phyloP scores from a whole-genome alignment of 2,888 invertebrate species.

The Lepetodrilus schrolli region DNA sequence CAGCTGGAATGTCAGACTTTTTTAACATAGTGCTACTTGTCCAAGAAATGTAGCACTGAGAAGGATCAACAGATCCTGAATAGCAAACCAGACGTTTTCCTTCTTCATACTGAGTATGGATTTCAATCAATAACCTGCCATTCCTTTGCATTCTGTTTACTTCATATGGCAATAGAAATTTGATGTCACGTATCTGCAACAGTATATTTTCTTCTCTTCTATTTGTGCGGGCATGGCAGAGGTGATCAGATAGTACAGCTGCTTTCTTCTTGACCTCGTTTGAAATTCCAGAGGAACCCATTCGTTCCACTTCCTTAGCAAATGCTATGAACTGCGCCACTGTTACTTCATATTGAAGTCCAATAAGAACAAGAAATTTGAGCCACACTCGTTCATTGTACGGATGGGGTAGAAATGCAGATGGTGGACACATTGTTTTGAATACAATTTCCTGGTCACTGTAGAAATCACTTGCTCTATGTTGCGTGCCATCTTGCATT shows the following conservation, averaged over 20 bases:
- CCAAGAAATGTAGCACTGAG: conserved; percentile 6
- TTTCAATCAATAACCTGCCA: background rate
- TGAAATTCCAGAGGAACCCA: conserved; percentile 26
- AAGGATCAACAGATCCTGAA: background rate
- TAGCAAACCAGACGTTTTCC: conserved; percentile 7
- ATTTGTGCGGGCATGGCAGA: conserved; percentile 23
- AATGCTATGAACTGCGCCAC: conserved; percentile 37
- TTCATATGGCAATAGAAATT: conserved; percentile 30
- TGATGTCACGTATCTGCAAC: conserved; percentile 25
- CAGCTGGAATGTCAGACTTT: background rate
- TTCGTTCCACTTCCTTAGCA: conserved; percentile 35
- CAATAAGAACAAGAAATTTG: conserved; percentile 36
- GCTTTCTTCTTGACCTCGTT: conserved; percentile 28
- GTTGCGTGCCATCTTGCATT: conserved; percentile 40
- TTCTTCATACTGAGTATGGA: conserved; percentile 9
- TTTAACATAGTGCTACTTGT: conserved; percentile 28
- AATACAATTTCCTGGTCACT: conserved; percentile 50
- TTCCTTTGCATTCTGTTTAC: background rate
- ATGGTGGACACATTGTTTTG: conserved; percentile 44
- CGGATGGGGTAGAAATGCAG: conserved; percentile 46
- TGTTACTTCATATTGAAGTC: conserved; percentile 37
- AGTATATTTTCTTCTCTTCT: conserved; percentile 15
- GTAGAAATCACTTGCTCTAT: conserved; percentile 49
- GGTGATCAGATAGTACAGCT: conserved; percentile 25
- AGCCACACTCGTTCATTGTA: conserved; percentile 19